Evolutionary conservation across 1,140 invertebrate genomes (phyloP), one percentile per base, ranked within the genome.

Genomic region (Spodoptera litura): DNA sequence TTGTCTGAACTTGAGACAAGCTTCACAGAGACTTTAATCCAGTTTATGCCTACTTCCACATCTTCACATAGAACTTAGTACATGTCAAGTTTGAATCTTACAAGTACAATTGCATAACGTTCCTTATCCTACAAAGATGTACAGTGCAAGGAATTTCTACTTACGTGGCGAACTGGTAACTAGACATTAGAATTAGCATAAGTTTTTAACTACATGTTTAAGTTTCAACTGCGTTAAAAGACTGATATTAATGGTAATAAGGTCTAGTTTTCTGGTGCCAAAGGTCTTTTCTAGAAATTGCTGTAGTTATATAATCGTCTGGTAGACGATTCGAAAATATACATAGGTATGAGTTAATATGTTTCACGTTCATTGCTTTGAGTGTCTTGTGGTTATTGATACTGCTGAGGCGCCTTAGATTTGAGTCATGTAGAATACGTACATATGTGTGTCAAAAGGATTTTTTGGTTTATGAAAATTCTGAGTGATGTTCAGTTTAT

Each of bases 111-210:
- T 78, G 66, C 68, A 52, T 71, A 78, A 78, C 56, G 13, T 35
- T 10, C 51, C 53, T 78, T 78, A 78, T 78, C 66, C 38, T 12
- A 9, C 20, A 78, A 62, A 78, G 76, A 78, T 78, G 76, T 78
- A 56, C 71, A 56, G 35, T 9, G 15, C 4, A 12, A 13, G 66
- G 66, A 71, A 71, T 71, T 51, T 71, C 68, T 4, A 38, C 27
- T 71, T 71, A 71, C 53, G 53, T 71, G 51, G 27, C 31, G 25
- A 52, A 53, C 66, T 13, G 8, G 68, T 71, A 71, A 20, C 52
- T 20, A 56, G 52, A 71, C 8, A 15, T 71, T 55, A 71, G 53
- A 52, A 71, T 71, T 55, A 71, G 53, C 68, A 71, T 38, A 71
- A 71, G 20, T 71, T 35, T 13, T 31, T 52, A 31, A 68, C 15